A percentile compares a stretch with the other conserved stretches of the same genome.
Evolutionary conservation across 2,888 invertebrate species (phyloP).

Genomic region (Hymenopus coronatus): DNA sequence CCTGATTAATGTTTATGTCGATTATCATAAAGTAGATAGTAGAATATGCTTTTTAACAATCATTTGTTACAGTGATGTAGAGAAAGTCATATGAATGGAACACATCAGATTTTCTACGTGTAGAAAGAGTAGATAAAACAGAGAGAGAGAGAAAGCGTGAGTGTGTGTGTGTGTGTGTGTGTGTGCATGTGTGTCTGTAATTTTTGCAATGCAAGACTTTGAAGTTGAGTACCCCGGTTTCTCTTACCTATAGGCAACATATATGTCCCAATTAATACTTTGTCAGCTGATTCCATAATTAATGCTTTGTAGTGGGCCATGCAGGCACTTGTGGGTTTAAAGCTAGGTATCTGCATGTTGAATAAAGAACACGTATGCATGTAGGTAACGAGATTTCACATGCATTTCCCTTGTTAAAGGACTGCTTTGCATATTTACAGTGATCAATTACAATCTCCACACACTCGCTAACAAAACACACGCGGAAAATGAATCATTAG

Average conservation of each 20-base stretch:
- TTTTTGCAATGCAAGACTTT: neutral
- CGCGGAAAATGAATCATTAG: neutral
- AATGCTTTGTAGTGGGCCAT: neutral
- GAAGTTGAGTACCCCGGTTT: neutral
- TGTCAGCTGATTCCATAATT: neutral
- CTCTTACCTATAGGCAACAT: neutral
- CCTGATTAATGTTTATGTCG: too few species aligned
- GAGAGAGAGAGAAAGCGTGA: too few species aligned
- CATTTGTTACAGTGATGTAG: too few species aligned
- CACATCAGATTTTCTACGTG: too few species aligned
- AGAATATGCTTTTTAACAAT: too few species aligned
- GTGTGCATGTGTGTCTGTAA: too few species aligned
- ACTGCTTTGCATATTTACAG: neutral
- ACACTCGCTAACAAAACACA: neutral
- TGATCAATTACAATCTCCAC: neutral
- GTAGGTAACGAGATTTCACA: neutral
- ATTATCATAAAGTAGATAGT: too few species aligned
- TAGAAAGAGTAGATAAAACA: too few species aligned
- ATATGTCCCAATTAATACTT: neutral
- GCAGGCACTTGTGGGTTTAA: neutral
- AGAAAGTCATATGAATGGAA: too few species aligned
- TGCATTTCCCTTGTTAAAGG: neutral
- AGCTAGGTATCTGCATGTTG: neutral
- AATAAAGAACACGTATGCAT: neutral
- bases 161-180: too few species aligned